phyloP scores from a whole-genome alignment of 1,140 invertebrate genomes.

The Ips nitidus region DNA sequence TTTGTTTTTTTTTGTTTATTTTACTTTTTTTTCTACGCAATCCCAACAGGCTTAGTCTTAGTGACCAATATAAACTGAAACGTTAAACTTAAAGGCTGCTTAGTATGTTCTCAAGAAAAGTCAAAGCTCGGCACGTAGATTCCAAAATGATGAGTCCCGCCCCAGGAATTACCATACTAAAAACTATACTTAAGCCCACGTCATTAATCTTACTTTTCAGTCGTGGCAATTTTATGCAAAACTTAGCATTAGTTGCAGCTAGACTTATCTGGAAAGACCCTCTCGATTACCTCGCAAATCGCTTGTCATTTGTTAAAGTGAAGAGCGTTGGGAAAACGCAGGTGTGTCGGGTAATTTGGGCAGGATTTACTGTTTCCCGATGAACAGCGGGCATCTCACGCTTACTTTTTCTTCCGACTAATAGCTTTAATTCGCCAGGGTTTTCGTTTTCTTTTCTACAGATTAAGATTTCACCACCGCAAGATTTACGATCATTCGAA shows the following conservation, averaged over 20 bases:
- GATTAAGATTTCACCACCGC: constrained; percentile 31
- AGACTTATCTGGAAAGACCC: constrained; percentile 46
- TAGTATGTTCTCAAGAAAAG: no score
- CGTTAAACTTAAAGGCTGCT: no score
- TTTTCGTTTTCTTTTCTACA: constrained; percentile 22
- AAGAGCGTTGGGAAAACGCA: constrained; percentile 46
- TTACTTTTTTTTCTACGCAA: no score
- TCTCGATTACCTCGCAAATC: constrained; percentile 51
- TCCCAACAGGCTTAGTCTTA: no score
- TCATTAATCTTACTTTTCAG: constrained; percentile 50
- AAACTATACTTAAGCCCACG: constrained; percentile 45
- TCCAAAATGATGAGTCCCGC: no score
- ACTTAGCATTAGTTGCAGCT: constrained; percentile 45
- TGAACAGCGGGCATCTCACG: constrained; percentile 37
- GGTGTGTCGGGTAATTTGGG: constrained; percentile 47
- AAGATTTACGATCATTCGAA: constrained; percentile 23
- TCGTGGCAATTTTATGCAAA: constrained; percentile 49
- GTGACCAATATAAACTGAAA: no score
- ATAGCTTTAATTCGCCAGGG: constrained; percentile 28
- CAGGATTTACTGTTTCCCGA: constrained; percentile 46
- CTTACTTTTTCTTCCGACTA: constrained; percentile 33
- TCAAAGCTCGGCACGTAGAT: no score
- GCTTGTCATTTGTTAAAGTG: constrained; percentile 49
- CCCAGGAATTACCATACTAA: constrained; percentile 43
- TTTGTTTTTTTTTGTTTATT: no score